Evolutionary conservation across 2,113 vertebrate species (phyloP), one percentile per base, ranked within the genome.

Genomic region (Zosterops japonicus): DNA sequence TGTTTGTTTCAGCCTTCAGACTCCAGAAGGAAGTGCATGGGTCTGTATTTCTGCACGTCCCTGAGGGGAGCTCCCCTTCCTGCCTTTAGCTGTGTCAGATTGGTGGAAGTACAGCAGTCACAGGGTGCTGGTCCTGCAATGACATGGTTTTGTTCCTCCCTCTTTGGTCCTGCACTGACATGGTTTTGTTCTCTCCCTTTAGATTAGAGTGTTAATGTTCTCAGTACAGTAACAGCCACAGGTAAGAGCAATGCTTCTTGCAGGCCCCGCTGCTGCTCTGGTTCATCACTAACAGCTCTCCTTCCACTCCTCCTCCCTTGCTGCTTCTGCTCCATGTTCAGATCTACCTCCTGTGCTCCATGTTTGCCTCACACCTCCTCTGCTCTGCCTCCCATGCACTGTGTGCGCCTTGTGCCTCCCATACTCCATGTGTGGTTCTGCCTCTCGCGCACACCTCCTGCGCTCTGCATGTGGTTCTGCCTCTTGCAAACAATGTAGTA

Each of bases 191-290:
- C 96, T 98, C 97, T 98, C 95, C 98, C 96, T 98, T 98, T 98
- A 99, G 99, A 99, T 99, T 99, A 99, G 98, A 97, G 95, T 96
- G 96, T 95, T 97, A 98, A 98, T 90, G 98, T 97, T 98, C 98
- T 98, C 96, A 88, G 98, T 98, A 98, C 97, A n/a, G 96, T 98
- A 96, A 98, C 72, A 97, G 97, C 98, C 52, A 87, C 99, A 99
- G 99, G 99, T 99, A 99, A 99, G 99, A 97, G 91, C 25, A 4
- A 95, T 69, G 65, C 96, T 88, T 90, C 94, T 94, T 33, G 0
- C 49, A 60, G 92, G 59, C 76, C 78, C 29, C 6, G 46, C 87
- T 65, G 22, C 75, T 70, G 83, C 90, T 84, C 60, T 25, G 31
- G 52, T 71, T 24, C 47, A n/a, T 47, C 77, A 28, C 87, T 49